These are phyloP conservation scores for Botia kubotai DNA, from an alignment of 2,797 vertebrate genomes.

Conservation along the genomic window DNA sequence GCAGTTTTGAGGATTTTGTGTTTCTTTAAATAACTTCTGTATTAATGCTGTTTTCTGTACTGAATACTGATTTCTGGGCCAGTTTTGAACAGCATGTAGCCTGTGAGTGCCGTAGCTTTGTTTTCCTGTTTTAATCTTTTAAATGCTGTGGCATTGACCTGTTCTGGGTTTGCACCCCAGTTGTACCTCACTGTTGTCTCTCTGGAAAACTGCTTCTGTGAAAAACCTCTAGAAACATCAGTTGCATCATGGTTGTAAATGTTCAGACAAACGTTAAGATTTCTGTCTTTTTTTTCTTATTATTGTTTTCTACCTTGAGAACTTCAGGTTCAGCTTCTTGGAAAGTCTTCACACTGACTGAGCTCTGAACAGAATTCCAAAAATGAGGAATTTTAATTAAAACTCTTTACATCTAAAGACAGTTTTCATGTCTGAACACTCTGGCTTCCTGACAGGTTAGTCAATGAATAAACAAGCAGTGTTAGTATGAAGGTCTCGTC, in stretches of 20 bases:
- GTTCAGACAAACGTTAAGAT: background rate
- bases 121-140: slow-evolving; percentile 10
- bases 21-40: slow-evolving; percentile 50
- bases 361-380: background rate
- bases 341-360: slow-evolving; percentile 7
- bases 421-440: background rate
- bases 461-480: slow-evolving; percentile 5
- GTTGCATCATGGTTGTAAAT: slow-evolving; percentile 51
- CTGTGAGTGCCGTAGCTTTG: background rate
- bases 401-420: background rate
- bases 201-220: slow-evolving; percentile 11
- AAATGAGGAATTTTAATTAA: background rate
- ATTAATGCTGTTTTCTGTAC: slow-evolving; percentile 50
- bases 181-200: background rate
- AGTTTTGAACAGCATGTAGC: background rate
- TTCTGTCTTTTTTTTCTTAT: background rate
- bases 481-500: background rate
- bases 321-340: background rate
- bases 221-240: background rate
- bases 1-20: background rate
- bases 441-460: background rate
- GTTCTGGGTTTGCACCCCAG: background rate
- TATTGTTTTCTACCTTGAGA: background rate
- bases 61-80: slow-evolving; percentile 38
- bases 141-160: background rate